Evolutionary conservation across 2,797 vertebrate genomes (phyloP).

Genomic region (Periophthalmus magnuspinnatus): DNA sequence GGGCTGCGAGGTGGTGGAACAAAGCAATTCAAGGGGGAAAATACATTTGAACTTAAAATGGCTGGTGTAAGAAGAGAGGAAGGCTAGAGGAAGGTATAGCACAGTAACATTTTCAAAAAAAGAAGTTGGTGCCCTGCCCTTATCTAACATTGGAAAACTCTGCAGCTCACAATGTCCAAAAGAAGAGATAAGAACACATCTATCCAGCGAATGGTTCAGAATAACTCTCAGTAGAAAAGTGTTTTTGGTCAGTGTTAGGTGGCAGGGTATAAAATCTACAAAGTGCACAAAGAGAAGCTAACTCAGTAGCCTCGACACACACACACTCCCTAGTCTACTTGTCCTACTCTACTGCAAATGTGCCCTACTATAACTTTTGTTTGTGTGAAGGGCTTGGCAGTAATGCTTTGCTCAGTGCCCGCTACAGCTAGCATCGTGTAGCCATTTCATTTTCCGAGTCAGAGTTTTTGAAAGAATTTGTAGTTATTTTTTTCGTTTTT

Average conservation of each 20-base stretch:
- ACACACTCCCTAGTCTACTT: slow-evolving; percentile 63
- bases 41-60: background rate
- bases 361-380: slow-evolving; percentile 25
- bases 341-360: slow-evolving; percentile 63
- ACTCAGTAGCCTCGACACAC: slow-evolving; percentile 65
- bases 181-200: slow-evolving; percentile 63
- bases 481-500: too few species aligned
- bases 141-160: slow-evolving; percentile 48
- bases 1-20: background rate
- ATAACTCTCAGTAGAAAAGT: slow-evolving; percentile 71
- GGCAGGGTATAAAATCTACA: slow-evolving; percentile 79
- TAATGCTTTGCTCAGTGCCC: background rate
- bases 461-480: background rate
- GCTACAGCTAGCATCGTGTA: background rate
- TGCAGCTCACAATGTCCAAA: slow-evolving; percentile 52
- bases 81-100: slow-evolving; percentile 31
- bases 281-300: slow-evolving; percentile 76
- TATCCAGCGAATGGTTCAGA: slow-evolving; percentile 62
- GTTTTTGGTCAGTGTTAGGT: slow-evolving; percentile 75
- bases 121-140: slow-evolving; percentile 43
- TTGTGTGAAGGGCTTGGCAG: slow-evolving; percentile 7
- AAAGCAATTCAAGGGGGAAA: background rate
- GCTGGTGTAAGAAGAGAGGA: slow-evolving; percentile 25
- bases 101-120: slow-evolving; percentile 27
- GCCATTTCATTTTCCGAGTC: background rate